These are phyloP conservation scores for Hephaestus fuliginosus DNA, from an alignment of 2,797 vertebrate species.

Conservation along the genomic window DNA sequence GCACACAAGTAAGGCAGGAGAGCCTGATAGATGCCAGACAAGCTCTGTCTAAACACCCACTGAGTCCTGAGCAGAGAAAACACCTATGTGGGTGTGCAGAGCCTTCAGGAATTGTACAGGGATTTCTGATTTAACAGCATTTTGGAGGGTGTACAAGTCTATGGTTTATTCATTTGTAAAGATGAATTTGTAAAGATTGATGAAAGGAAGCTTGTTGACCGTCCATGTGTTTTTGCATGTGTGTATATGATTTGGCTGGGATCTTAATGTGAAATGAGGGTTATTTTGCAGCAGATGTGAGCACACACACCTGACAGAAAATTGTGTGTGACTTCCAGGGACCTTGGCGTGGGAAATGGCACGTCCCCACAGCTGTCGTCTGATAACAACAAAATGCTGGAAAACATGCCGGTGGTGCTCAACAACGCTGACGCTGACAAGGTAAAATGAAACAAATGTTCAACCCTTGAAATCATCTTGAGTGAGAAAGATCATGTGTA, in stretches of 20 bases:
- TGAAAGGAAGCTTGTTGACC: constrained; percentile 7
- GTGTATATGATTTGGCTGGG: constrained; percentile 7
- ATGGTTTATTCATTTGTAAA: constrained; percentile 22
- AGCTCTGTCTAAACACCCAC: constrained; percentile 7
- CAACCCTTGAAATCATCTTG: neutral
- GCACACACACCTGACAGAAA: constrained; percentile 51
- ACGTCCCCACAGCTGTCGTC: constrained; percentile 80
- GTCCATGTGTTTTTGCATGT: neutral
- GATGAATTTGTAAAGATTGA: neutral
- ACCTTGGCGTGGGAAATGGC: constrained; percentile 83
- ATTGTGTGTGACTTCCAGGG: constrained; percentile 85
- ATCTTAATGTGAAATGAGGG: constrained; percentile 16
- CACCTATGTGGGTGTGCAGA: constrained; percentile 30
- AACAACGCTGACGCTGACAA: constrained; percentile 89
- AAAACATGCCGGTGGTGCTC: constrained; percentile 79
- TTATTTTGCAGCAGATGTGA: constrained; percentile 26
- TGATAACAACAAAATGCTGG: constrained; percentile 85
- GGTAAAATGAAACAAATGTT: constrained; percentile 81
- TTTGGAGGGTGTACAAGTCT: constrained; percentile 16
- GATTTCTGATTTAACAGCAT: constrained; percentile 33
- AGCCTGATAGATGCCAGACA: neutral
- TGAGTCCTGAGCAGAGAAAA: constrained; percentile 34
- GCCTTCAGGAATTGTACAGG: constrained; percentile 22
- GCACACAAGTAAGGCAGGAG: neutral
- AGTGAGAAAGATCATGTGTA: constrained; percentile 6